A percentile compares a stretch with the other conserved stretches of the same genome.
phyloP scores from a whole-genome alignment of 2,113 vertebrate genomes.

The Scomber colias region DNA sequence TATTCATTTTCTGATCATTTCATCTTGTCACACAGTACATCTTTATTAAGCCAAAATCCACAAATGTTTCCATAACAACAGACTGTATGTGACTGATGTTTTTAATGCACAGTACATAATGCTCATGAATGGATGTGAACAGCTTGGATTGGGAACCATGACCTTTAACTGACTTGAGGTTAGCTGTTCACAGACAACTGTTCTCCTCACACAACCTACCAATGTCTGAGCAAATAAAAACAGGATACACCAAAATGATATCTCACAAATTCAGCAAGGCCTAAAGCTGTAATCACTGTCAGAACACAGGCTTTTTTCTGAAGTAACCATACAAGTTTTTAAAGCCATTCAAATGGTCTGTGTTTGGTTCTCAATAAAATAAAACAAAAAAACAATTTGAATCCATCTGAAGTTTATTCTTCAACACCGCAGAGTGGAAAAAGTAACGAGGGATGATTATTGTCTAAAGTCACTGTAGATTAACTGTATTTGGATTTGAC shows the following conservation, averaged over 20 bases:
- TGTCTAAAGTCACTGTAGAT: slow-evolving; percentile 1
- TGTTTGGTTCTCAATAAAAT: too few species aligned
- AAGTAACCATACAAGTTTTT: too few species aligned
- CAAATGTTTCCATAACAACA: too few species aligned
- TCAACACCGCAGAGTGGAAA: slow-evolving; percentile 1
- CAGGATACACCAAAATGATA: not conserved
- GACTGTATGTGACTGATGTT: too few species aligned
- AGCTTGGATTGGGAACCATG: not conserved
- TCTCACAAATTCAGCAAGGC: too few species aligned
- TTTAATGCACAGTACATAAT: too few species aligned
- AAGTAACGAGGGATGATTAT: slow-evolving; percentile 4
- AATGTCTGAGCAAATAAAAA: not conserved
- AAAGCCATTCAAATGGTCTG: too few species aligned
- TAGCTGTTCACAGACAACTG: not conserved
- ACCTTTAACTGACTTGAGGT: too few species aligned
- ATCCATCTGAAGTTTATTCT: slow-evolving; percentile 18
- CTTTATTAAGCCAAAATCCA: too few species aligned
- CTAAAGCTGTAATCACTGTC: not conserved
- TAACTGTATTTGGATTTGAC: slow-evolving; percentile 20
- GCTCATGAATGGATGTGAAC: too few species aligned
- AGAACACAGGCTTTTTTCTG: not conserved
- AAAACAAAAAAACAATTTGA: not conserved
- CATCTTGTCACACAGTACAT: too few species aligned
- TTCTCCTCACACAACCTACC: not conserved
- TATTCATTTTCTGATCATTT: not conserved